Conservation (phyloP, 2,888 invertebrate species). For the Mayetiola destructor region DNA sequence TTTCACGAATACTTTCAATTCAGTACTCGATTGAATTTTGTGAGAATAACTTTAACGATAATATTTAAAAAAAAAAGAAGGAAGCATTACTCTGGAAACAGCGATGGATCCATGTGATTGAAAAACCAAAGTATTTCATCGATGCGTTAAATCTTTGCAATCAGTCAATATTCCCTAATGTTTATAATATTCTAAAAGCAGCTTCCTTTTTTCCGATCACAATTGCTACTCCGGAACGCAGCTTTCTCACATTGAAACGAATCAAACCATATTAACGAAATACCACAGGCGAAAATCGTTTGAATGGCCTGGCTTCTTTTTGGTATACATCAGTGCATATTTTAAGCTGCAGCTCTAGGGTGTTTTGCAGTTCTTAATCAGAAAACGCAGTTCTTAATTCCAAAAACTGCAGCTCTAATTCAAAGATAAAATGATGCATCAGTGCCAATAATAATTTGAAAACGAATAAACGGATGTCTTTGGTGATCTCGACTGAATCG, state of each 20-base stretch:
- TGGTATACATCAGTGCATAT: no score
- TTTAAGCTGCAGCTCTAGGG: no score
- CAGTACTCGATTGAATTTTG: no score
- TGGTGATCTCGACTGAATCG: no score
- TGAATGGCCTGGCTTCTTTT: neutral
- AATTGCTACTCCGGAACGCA: neutral
- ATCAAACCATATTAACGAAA: neutral
- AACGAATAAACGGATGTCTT: no score
- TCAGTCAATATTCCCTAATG: neutral
- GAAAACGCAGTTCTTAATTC: no score
- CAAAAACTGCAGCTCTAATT: no score
- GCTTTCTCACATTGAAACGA: neutral
- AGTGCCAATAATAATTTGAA: no score
- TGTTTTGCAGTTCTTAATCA: no score
- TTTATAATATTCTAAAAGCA: no score
- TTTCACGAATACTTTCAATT: no score
- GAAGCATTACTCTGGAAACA: neutral
- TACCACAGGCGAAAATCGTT: neutral
- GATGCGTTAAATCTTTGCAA: neutral
- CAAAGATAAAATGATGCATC: no score
- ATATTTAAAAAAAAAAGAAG: neutral
- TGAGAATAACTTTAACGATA: neutral
- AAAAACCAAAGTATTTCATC: neutral
- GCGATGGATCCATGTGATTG: neutral
- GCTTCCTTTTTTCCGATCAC: neutral